These are phyloP conservation scores for Lanistes nyassanus DNA, from an alignment of 1,140 invertebrate species.

Conservation along the genomic window DNA sequence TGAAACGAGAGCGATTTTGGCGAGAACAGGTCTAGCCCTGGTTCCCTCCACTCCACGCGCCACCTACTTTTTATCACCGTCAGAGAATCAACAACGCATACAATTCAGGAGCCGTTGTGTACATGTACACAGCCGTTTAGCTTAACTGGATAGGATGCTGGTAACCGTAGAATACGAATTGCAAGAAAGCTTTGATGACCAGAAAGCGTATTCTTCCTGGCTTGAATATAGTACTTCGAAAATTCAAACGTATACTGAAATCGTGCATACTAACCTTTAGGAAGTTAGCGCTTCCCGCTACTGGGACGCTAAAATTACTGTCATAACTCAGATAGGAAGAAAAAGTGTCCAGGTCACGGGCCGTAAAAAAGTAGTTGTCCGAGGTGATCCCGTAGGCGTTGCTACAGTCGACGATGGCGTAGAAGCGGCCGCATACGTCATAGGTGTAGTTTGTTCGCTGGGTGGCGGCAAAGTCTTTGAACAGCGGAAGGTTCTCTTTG, in stretches of 20 bases:
- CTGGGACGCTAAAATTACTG: slow-evolving; percentile 28
- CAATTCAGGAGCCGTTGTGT: too few species aligned
- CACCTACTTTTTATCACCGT: too few species aligned
- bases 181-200: too few species aligned
- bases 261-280: slow-evolving; percentile 22
- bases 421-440: slow-evolving; percentile 32
- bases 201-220: too few species aligned
- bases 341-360: slow-evolving; percentile 30
- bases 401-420: slow-evolving; percentile 27
- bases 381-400: slow-evolving; percentile 40
- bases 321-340: slow-evolving; percentile 29
- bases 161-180: too few species aligned
- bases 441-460: slow-evolving; percentile 20
- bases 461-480: slow-evolving; percentile 28
- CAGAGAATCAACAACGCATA: too few species aligned
- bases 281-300: slow-evolving; percentile 29
- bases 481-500: not conserved
- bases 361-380: slow-evolving; percentile 30
- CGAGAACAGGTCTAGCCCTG: too few species aligned
- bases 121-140: too few species aligned
- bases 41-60: too few species aligned
- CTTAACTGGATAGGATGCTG: too few species aligned
- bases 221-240: too few species aligned
- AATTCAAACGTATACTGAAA: not conserved
- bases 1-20: too few species aligned